phyloP scores from a whole-genome alignment of 2,797 vertebrate genomes.

The Crocodylus rhombifer region DNA sequence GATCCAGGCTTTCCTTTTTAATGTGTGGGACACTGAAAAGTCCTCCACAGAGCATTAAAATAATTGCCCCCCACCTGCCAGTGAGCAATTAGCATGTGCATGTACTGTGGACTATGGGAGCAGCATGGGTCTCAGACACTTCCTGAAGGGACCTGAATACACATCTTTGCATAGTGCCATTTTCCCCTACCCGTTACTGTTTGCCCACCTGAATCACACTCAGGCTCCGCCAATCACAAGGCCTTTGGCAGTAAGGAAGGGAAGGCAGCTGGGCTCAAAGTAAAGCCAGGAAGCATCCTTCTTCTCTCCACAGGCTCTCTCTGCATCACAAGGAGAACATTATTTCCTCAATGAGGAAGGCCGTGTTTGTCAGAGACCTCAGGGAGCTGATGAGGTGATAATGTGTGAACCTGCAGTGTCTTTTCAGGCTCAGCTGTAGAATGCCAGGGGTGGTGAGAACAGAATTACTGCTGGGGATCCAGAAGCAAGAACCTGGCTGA shows the following conservation, averaged over 20 bases:
- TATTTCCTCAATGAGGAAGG: slow-evolving; percentile 88
- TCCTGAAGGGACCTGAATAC: slow-evolving; percentile 82
- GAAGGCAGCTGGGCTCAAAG: slow-evolving; percentile 86
- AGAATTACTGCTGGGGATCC: slow-evolving; percentile 74
- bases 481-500: slow-evolving; percentile 79
- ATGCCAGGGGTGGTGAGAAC: slow-evolving; percentile 82
- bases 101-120: neutral
- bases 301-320: slow-evolving; percentile 80
- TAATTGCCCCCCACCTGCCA: neutral
- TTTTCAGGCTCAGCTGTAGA: slow-evolving; percentile 83
- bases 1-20: neutral
- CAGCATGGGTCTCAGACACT: slow-evolving; percentile 78
- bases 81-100: slow-evolving; percentile 57
- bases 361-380: slow-evolving; percentile 90
- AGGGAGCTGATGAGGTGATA: slow-evolving; percentile 96
- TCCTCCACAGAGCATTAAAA: neutral
- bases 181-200: slow-evolving; percentile 90
- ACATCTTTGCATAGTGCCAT: slow-evolving; percentile 84
- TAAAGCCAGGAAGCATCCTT: slow-evolving; percentile 87
- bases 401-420: slow-evolving; percentile 84
- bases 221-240: slow-evolving; percentile 78
- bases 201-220: slow-evolving; percentile 93
- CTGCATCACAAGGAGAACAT: slow-evolving; percentile 87
- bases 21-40: neutral
- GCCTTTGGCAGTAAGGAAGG: slow-evolving; percentile 67